Evolutionary conservation across 2,888 invertebrate genomes (phyloP), one percentile per base, ranked within the genome.

Genomic region (Himalopsyche kuldschensis): DNA sequence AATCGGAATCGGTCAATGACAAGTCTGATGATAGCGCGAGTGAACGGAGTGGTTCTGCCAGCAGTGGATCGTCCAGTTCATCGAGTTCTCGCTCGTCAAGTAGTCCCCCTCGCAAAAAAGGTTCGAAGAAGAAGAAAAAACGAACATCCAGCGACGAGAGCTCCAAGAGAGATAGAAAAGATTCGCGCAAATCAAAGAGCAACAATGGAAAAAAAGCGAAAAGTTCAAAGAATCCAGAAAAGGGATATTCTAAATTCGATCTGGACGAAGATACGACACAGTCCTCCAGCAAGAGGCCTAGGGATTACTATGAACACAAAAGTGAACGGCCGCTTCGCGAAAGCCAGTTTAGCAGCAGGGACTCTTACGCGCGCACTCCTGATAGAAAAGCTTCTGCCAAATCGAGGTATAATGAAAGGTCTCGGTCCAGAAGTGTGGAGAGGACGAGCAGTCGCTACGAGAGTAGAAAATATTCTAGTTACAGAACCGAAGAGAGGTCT

Each of bases 61-160:
- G 86, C 75, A 81, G 84, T 78, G 87, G 85, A n/a, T 82, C 84
- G 31, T 85, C 86, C 30, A 86, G 86, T n/a, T 83, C 85, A 77
- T 87, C 87, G 4, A 86, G 86, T 48, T 81, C 84, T 30, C 82
- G 83, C 41, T 85, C 82, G 75, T 77, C 75, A 4, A 82, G 83
- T 46, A 81, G 82, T 78, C 75, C 47, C 11, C 81, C 84, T 41
- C 82, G 78, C 63, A 87, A 85, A 79, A 85, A 77, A 77, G 27
- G 83, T 79, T 82, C 86, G 79, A 83, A 87, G 86, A 76, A 85
- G 84, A 83, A 87, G 86, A 76, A 85, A 85, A 81, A 87, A 86
- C 82, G 86, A 80, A 46, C 85, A 1, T 84, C 87, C 15, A 87
- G 87, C 75, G 85, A 85, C 78, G 86, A 87, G n/a, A 86, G 86